Evolutionary conservation across 2,113 vertebrate genomes (phyloP), one percentile per base, ranked within the genome.

Genomic region (Ciconia maguari): DNA sequence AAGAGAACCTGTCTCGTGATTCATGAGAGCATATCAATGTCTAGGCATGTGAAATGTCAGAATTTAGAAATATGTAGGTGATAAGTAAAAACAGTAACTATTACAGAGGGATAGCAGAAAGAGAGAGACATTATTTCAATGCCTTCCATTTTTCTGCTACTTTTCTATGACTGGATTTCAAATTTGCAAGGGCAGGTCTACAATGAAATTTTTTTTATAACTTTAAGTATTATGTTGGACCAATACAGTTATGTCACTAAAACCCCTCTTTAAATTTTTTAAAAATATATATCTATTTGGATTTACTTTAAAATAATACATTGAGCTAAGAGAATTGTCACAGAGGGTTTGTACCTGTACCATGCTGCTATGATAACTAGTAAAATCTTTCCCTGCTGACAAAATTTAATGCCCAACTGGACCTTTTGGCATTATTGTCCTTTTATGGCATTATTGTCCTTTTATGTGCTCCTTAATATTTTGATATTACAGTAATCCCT

Each of bases 381-480:
- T 19, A 49, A 89, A 93, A 84, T 49, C 64, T 66, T 91, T 57
- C 55, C 19, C 42, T 78, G 55, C 51, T 94, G 84, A 60, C 87
- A 79, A 62, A 41, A 46, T 41, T 15, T 26, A 91, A 66, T 66
- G n/a, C 11, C 34, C 46, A 81, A 1, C 13, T 46, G 65, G 55
- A 89, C 42, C 32, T 95, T 78, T 78, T 75, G 60, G 19, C 22
- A 30, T 93, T 58, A 48, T n/a, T 68, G 38, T 58, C 49, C 55
- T 89, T 91, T 60, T 78, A 58, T 89, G 21, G 19, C 22, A 30
- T 93, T 58, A 48, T n/a, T 68, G 38, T 58, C 49, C 55, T 89
- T 91, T 60, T 78, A 58, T 89, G 21, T 68, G 32, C 13, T 87
- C 38, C 29, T 85, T 91, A 83, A 78, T 82, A 75, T 36, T 93